phyloP scores from a whole-genome alignment of 2,113 vertebrate species.

The Pollimyrus isidori region DNA sequence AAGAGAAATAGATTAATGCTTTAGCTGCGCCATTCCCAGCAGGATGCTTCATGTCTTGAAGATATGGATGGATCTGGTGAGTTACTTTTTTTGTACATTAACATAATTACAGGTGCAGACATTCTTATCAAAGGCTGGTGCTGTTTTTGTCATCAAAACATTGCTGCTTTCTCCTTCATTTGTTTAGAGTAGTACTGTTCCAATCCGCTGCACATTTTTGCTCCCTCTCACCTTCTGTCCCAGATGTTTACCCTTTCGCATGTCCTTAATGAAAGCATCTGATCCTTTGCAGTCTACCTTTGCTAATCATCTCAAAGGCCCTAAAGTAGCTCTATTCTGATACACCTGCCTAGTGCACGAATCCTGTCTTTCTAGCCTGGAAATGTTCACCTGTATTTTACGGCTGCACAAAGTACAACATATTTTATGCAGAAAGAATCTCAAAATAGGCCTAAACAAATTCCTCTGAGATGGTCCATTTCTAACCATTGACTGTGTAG shows the following conservation, averaged over 20 bases:
- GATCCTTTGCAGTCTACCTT: neutral
- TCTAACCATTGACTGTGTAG: neutral
- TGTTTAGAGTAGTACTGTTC: neutral
- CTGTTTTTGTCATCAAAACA: neutral
- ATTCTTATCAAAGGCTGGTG: neutral
- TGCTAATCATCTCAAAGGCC: neutral
- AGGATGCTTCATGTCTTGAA: neutral
- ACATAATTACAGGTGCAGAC: neutral
- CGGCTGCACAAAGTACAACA: neutral
- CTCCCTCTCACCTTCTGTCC: neutral
- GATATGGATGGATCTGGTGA: neutral
- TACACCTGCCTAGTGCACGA: neutral
- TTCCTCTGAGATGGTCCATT: neutral
- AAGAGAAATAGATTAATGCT: neutral
- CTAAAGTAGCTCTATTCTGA: neutral
- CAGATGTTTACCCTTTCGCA: neutral
- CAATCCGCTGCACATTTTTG: neutral
- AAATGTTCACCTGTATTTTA: neutral
- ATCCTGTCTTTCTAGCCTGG: neutral
- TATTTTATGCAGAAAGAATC: neutral
- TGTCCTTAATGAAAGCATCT: neutral
- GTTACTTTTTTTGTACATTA: neutral
- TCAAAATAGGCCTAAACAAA: neutral
- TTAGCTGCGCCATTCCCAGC: neutral
- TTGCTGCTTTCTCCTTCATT: neutral